Evolutionary conservation across 2,113 vertebrate genomes (phyloP).

Genomic region (Dryoscopus gambensis): DNA sequence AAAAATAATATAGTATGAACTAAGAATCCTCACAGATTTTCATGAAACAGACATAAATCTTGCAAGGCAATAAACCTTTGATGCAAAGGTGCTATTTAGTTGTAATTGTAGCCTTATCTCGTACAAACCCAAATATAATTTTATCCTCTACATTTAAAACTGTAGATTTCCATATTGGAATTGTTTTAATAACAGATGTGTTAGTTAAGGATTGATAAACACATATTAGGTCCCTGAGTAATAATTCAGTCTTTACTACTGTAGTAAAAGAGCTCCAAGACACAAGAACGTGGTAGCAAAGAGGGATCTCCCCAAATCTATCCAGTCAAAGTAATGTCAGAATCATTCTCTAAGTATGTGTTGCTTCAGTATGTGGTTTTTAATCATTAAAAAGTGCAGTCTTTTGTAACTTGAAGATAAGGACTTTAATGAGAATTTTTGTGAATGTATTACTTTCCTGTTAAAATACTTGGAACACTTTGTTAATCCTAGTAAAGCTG

Average conservation of each 20-base stretch:
- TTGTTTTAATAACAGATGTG: neutral
- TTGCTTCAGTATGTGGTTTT: neutral
- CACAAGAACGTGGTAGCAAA: neutral
- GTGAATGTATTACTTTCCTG: conserved; percentile 28
- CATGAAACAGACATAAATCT: neutral
- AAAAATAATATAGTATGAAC: neutral
- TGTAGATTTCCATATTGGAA: neutral
- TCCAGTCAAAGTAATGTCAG: neutral
- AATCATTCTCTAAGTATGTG: neutral
- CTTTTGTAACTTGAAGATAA: conserved; percentile 33
- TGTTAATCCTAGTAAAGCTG: conserved; percentile 33
- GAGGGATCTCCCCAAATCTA: neutral
- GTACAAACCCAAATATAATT: neutral
- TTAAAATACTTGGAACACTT: conserved; percentile 13
- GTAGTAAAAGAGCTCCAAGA: neutral
- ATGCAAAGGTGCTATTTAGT: neutral
- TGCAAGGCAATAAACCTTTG: neutral
- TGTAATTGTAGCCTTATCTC: neutral
- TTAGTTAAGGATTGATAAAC: neutral
- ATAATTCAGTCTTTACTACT: neutral
- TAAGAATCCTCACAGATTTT: neutral
- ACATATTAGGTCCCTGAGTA: neutral
- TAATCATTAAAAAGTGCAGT: conserved; percentile 7
- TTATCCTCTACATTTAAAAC: neutral
- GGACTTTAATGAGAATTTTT: conserved; percentile 24